Conservation (phyloP, 1,140 invertebrate species). For the Agrypnia vestita region DNA sequence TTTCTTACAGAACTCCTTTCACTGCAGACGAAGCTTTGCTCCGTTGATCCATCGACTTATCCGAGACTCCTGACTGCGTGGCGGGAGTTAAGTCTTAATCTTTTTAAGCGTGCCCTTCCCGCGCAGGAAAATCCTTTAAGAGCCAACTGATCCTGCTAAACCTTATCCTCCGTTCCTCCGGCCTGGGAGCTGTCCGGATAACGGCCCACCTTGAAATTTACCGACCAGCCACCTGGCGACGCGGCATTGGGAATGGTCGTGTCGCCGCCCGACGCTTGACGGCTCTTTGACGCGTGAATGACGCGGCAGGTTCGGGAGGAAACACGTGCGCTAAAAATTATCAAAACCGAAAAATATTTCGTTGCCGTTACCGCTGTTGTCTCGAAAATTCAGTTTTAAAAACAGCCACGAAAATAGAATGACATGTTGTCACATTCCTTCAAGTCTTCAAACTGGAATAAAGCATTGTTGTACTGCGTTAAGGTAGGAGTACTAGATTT, state of each 20-base stretch:
- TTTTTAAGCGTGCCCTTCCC: conserved; percentile 56
- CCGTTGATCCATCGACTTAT: conserved; percentile 48
- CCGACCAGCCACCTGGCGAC: conserved; percentile 36
- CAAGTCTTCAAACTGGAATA: too few relatives aligned
- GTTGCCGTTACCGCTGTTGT: too few relatives aligned
- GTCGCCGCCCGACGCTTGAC: conserved; percentile 1
- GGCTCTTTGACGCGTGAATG: conserved; percentile 21
- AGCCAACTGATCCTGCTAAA: conserved; percentile 53
- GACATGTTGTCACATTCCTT: too few relatives aligned
- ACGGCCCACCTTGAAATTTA: conserved; percentile 39
- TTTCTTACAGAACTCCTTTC: conserved; percentile 21
- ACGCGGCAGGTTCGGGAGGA: neutral
- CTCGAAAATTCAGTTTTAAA: too few relatives aligned
- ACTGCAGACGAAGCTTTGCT: neutral
- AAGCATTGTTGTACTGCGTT: too few relatives aligned
- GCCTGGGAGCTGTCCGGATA: conserved; percentile 19
- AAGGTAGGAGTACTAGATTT: too few relatives aligned
- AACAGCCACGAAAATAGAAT: too few relatives aligned
- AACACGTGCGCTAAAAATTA: too few relatives aligned
- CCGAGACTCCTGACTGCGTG: conserved; percentile 49
- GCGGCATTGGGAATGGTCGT: neutral
- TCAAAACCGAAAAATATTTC: too few relatives aligned
- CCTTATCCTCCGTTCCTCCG: neutral
- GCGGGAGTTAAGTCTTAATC: conserved; percentile 54
- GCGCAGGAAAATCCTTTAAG: conserved; percentile 53